Evolutionary conservation across 2,797 vertebrate genomes (phyloP).

Genomic region (Botia almorhae): DNA sequence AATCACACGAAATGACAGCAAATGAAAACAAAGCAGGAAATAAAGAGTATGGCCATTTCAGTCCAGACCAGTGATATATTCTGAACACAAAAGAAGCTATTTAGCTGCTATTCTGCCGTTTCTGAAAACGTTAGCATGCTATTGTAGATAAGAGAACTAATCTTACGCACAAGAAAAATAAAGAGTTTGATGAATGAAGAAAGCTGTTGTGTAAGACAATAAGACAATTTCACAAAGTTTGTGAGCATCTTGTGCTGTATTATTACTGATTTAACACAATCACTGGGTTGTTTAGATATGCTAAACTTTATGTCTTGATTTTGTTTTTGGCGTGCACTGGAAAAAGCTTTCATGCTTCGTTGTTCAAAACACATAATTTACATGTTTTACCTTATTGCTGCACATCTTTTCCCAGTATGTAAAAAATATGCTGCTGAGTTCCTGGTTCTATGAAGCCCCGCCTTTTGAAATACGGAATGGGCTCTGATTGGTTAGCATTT

Average conservation of each 20-base stretch:
- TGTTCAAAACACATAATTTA: no score
- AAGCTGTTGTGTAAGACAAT: background rate
- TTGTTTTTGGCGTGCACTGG: no score
- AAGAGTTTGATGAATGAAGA: background rate
- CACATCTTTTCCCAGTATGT: no score
- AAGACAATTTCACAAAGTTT: background rate
- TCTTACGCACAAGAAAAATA: background rate
- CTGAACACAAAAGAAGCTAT: background rate
- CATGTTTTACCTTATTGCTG: no score
- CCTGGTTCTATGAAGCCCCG: no score
- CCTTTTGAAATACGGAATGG: no score
- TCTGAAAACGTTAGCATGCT: background rate
- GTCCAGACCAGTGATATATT: background rate
- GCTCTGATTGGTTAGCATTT: no score
- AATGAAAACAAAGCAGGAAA: background rate
- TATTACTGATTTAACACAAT: background rate
- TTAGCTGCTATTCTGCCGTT: background rate
- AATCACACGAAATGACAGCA: background rate
- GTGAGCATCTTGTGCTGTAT: background rate
- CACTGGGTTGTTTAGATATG: background rate
- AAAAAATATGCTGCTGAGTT: no score
- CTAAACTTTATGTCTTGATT: background rate
- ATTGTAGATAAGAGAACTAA: background rate
- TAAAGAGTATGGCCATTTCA: background rate
- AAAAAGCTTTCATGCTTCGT: no score